Evolutionary conservation across 2,888 invertebrate species (phyloP), one percentile per base, ranked within the genome.

Genomic region (Trisateles emortualis): DNA sequence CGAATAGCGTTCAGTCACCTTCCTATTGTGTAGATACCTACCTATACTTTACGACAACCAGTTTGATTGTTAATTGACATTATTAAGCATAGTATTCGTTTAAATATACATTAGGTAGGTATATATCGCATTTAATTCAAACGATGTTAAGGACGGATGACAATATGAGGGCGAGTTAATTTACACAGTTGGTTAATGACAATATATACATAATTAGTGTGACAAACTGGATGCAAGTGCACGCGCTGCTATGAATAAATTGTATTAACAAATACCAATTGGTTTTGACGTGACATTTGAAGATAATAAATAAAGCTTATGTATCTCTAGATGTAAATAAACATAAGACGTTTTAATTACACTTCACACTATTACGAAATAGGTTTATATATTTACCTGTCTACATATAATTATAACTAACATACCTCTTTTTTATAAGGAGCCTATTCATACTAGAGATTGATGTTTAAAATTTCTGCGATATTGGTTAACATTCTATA

Each of bases 1-100:
- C 52, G 51, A 64, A 67, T 54, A 29, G 64, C 59, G 72, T 68
- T 71, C 68, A 65, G 46, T 69, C 65, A 71, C 63, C 72, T 69
- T 63, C 49, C 41, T 35, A 46, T 62, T 55, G 51, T 56, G 30
- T 53, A 52, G 55, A 62, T 64, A 62, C 40, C 40, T 53, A 45
- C 33, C 35, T 61, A 62, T 55, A 59, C 57, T 51, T 41, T 26
- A 26, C 8, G 26, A 42, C 54, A 50, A 30, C 9, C 26, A 35
- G 53, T 45, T 55, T 38, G 39, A 38, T 48, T 50, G 51, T 59
- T 22, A 52, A 59, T 69, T 55, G 52, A 58, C 47, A 64, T 45
- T 32, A 43, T 52, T 30, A 39, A 55, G 51, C 49, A 22, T 24
- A 36, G 52, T 17, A 40, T 45, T 51, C 39, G 49, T 52, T 54